These are phyloP conservation scores for Gallinago paraguaiae DNA, from an alignment of 2,113 vertebrate genomes.

Conservation along the genomic window DNA sequence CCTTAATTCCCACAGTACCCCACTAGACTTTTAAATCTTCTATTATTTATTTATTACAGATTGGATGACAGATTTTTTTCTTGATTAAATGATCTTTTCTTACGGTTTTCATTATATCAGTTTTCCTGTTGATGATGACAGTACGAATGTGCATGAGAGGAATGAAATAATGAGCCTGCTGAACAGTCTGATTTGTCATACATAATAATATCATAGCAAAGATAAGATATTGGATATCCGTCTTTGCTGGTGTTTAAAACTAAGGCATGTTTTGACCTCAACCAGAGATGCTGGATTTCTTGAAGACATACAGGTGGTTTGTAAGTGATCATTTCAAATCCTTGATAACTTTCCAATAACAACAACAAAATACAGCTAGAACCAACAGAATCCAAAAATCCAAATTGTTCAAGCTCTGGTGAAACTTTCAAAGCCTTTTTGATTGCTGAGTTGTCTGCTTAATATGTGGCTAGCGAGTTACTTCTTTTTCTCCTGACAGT, in stretches of 20 bases:
- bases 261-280: neutral
- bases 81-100: neutral
- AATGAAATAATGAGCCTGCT: neutral
- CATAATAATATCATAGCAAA: neutral
- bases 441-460: neutral
- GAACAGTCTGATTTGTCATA: neutral
- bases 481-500: slow-evolving; percentile 15
- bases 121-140: neutral
- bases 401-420: slow-evolving; percentile 21
- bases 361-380: neutral
- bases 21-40: neutral
- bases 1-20: neutral
- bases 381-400: neutral
- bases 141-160: neutral
- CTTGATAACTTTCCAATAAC: neutral
- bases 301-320: neutral
- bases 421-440: slow-evolving; percentile 22
- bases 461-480: neutral
- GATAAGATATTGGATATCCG: neutral
- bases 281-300: neutral
- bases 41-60: neutral
- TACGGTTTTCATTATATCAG: neutral
- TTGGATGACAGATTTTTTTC: neutral
- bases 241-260: neutral
- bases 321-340: slow-evolving; percentile 10